Base-by-base conservation (phyloP, 2,113 vertebrate genomes). In the Planiliza haematocheilus region DNA sequence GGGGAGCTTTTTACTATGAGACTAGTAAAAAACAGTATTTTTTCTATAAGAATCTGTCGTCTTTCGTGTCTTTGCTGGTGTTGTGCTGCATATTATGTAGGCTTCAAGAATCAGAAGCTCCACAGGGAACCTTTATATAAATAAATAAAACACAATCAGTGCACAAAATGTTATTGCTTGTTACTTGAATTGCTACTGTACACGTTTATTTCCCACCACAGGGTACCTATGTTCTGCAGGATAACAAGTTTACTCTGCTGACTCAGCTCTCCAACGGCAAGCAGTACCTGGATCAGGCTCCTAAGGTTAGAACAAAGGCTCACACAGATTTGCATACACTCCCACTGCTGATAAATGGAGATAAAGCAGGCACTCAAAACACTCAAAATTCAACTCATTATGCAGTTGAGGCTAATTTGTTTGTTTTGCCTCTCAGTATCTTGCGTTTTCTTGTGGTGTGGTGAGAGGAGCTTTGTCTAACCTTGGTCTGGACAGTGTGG, bases 161-260 rank as follows among this genome's bases (percentile, higher is more conserved):
- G 24, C 24, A 30, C 2, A 30, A 3, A 3, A 30, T 30, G 24
- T 30, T 30, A 5, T 30, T 30, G n/a, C n/a, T n/a, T n/a, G n/a
- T n/a, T n/a, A 46, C 13, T 4, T 41, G 14, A 21, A 13, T 7
- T 21, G 18, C 42, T 10, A 13, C 37, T 13, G 10, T 56, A 8
- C 12, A 4, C 13, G 0, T 60, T 4, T 62, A 7, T 77, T 51
- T 66, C 21, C 58, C 43, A 13, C 41, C 24, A 11, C 74, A 96
- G 96, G 96, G 96, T 5, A 96, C 95, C 3, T 96, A 96, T 7
- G 91, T 96, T 46, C 85, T 96, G 1, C 96, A 96, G 50, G 96
- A 96, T 86, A 95, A 95, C 89, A 93, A 85, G 64, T 96, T 96
- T 86, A 46, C 91, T 21, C 83, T 95, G 39, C 78, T 96, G 6